A percentile compares a stretch with the other conserved stretches of the same genome.
phyloP scores from a whole-genome alignment of 2,888 invertebrate genomes.

The Adelognathus sp. region DNA sequence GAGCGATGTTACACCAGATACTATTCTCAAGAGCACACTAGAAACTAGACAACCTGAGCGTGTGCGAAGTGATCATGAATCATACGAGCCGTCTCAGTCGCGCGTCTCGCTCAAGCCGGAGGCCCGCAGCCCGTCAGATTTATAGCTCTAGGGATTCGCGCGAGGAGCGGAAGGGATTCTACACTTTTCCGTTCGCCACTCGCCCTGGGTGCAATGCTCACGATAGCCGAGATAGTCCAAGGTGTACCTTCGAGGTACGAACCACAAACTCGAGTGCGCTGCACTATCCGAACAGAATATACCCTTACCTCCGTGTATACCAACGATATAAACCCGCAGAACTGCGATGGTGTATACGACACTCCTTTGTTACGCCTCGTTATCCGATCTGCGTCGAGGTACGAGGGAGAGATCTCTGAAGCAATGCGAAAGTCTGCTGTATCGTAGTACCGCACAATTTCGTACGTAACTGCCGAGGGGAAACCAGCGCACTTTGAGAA shows the following conservation, averaged over 20 bases:
- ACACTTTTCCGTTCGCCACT: conserved; percentile 69
- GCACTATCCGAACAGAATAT: conserved; percentile 52
- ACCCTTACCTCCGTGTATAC: conserved; percentile 41
- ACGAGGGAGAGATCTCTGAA: conserved; percentile 71
- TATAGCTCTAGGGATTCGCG: conserved; percentile 71
- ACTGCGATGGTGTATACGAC: conserved; percentile 61
- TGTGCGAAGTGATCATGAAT: conserved; percentile 74
- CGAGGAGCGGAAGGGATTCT: conserved; percentile 66
- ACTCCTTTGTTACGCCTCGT: conserved; percentile 77
- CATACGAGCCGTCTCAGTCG: conserved; percentile 66
- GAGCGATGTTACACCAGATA: conserved; percentile 12
- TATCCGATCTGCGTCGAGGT: conserved; percentile 70
- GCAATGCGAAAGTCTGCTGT: conserved; percentile 47
- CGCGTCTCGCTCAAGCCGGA: conserved; percentile 63
- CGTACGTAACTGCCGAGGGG: conserved; percentile 23
- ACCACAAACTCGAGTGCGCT: conserved; percentile 54
- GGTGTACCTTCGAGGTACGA: conserved; percentile 41
- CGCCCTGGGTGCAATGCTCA: conserved; percentile 51
- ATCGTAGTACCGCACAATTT: conserved; percentile 8
- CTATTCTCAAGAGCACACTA: conserved; percentile 33
- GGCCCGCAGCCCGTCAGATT: conserved; percentile 72
- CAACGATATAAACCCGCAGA: conserved; percentile 45
- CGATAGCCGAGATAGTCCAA: conserved; percentile 56
- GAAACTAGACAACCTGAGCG: conserved; percentile 38
- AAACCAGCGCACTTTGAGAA: conserved; percentile 39